Evolutionary conservation across 2,888 invertebrate genomes (phyloP).

Genomic region (Nasonovia ribisnigri): DNA sequence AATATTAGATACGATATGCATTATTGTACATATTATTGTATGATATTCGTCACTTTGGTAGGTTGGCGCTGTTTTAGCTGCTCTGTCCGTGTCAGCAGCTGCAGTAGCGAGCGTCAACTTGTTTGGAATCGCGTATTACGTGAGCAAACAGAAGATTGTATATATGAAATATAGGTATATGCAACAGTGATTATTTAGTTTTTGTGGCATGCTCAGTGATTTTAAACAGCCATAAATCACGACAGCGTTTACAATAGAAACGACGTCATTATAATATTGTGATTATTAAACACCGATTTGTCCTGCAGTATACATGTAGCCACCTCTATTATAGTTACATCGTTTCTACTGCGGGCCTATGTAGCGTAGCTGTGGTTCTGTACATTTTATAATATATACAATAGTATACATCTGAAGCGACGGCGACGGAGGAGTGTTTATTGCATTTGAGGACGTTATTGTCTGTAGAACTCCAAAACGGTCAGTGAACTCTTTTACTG

Average conservation of each 20-base stretch:
- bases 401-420: neutral
- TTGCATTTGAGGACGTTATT: conserved; percentile 1
- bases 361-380: neutral
- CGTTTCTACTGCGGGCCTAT: neutral
- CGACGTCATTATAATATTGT: neutral
- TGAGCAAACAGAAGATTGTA: neutral
- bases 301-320: neutral
- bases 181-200: neutral
- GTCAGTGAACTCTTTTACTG: conserved; percentile 45
- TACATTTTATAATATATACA: neutral
- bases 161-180: too few species aligned
- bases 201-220: neutral
- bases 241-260: neutral
- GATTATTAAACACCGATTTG: conserved; percentile 57
- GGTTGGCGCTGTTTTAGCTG: neutral
- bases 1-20: neutral
- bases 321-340: neutral
- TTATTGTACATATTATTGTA: neutral
- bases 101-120: neutral
- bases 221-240: conserved; percentile 53
- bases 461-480: conserved; percentile 41
- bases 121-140: neutral
- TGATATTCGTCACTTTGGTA: neutral
- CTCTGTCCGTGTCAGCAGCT: neutral
- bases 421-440: neutral